phyloP scores from a whole-genome alignment of 1,140 invertebrate genomes.

The Sminthurides bifidus region DNA sequence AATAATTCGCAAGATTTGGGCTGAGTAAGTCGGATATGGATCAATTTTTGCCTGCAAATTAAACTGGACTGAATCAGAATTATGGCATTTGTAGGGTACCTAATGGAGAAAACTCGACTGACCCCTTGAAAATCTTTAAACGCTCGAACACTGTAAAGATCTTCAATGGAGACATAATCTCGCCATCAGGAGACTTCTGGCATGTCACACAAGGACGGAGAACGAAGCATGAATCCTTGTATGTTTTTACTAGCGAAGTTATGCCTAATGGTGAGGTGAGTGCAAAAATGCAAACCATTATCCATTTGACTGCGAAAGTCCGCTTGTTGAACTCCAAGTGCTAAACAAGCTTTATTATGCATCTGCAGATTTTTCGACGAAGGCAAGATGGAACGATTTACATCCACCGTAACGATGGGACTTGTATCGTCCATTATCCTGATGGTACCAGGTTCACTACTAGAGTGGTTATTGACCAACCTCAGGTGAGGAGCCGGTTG shows the following conservation, averaged over 20 bases:
- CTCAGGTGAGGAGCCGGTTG: neutral
- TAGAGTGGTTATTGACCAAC: constrained; percentile 4
- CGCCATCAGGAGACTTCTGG: constrained; percentile 16
- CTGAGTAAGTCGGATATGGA: constrained; percentile 7
- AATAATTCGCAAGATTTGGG: constrained; percentile 10
- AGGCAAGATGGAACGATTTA: constrained; percentile 25
- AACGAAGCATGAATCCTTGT: constrained; percentile 2
- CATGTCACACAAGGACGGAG: constrained; percentile 7
- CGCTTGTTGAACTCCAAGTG: neutral
- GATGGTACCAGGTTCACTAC: constrained; percentile 24
- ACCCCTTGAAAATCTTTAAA: constrained; percentile 1
- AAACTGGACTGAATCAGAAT: no score
- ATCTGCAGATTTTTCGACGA: constrained; percentile 14
- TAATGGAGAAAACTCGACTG: neutral
- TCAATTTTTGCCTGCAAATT: no score
- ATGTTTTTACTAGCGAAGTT: constrained; percentile 13
- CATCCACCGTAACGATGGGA: constrained; percentile 18
- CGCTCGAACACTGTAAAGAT: constrained; percentile 3
- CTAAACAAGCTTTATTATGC: neutral
- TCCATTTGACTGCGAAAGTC: neutral
- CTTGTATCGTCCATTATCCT: constrained; percentile 16
- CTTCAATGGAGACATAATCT: constrained; percentile 19
- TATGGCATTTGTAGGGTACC: no score
- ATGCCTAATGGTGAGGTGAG: constrained; percentile 12
- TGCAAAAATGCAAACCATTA: neutral